Evolutionary conservation across 2,113 vertebrate species (phyloP), one percentile per base, ranked within the genome.

Genomic region (Oostethus manadensis): DNA sequence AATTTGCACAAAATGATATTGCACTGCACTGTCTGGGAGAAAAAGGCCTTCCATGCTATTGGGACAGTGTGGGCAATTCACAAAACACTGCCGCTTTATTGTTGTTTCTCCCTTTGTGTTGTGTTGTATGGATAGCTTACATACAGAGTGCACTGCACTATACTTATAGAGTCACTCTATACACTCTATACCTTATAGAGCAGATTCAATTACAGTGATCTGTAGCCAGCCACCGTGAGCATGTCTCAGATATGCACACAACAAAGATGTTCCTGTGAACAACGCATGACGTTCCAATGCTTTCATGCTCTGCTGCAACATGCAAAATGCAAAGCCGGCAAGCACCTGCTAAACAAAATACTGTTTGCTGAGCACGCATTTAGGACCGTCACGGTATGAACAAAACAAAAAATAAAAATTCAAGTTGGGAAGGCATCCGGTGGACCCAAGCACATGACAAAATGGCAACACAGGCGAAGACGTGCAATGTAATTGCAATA

Each of bases 231-330:
- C 29, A 29, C 63, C 43, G 51, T 7, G 5, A 48, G 50, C 43
- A 42, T 64, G 56, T 64, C 68, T 76, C 72, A 68, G 68, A 46
- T 60, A 20, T 45, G 50, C 42, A 73, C 45, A 22, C 60, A 26
- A 20, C 0, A 43, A 61, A 49, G 61, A 78, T 73, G 73, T 68
- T 76, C 48, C 50, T 49, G 33, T 63, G 62, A 75, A 66, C 61
- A 57, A 68, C 49, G 56, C 50, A 58, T 60, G 61, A 78, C 64
- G 44, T 49, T 23, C 47, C 22, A 10, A 46, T 63, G 47, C 33
- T 70, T 60, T 64, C 45, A 78, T 68, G 72, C 73, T 63, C 60
- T 22, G 49, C 7, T 57, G 69, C 68, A 51, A 60, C 47, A 23
- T 51, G 38, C 29, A 26, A 26, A 26, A 26, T 26, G 23, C 57